These are phyloP conservation scores for Molorchus minor DNA, from an alignment of 2,888 invertebrate genomes.

Conservation along the genomic window DNA sequence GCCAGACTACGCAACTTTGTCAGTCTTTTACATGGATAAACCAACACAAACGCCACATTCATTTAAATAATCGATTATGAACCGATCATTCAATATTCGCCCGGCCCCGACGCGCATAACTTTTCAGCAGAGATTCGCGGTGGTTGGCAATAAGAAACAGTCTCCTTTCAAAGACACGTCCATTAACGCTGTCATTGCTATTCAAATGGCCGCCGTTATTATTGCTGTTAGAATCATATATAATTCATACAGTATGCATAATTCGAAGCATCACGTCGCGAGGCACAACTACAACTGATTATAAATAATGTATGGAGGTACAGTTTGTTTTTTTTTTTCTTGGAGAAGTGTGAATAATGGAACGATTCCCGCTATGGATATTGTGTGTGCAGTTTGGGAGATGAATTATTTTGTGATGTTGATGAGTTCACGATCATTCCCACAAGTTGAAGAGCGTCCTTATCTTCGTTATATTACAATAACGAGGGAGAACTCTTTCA, in stretches of 20 bases:
- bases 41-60: too few relatives aligned
- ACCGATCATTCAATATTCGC: too few relatives aligned
- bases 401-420: too few relatives aligned
- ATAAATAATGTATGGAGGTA: slow-evolving; percentile 9
- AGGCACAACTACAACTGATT: neutral
- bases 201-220: slow-evolving; percentile 8
- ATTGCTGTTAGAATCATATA: neutral
- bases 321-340: too few relatives aligned
- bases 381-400: too few relatives aligned
- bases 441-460: too few relatives aligned
- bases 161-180: slow-evolving; percentile 5
- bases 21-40: neutral
- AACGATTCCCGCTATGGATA: neutral
- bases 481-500: too few relatives aligned
- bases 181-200: slow-evolving; percentile 10
- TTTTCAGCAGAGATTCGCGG: neutral
- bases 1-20: too few relatives aligned
- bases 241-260: slow-evolving; percentile 5
- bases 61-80: too few relatives aligned
- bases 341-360: slow-evolving; percentile 1
- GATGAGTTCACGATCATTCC: too few relatives aligned
- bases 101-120: neutral
- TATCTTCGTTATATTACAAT: too few relatives aligned
- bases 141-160: neutral
- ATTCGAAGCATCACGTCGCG: slow-evolving; percentile 3